Conservation (phyloP, 64 coral and sea anemone species). For the Stichodactyla helianthus region DNA sequence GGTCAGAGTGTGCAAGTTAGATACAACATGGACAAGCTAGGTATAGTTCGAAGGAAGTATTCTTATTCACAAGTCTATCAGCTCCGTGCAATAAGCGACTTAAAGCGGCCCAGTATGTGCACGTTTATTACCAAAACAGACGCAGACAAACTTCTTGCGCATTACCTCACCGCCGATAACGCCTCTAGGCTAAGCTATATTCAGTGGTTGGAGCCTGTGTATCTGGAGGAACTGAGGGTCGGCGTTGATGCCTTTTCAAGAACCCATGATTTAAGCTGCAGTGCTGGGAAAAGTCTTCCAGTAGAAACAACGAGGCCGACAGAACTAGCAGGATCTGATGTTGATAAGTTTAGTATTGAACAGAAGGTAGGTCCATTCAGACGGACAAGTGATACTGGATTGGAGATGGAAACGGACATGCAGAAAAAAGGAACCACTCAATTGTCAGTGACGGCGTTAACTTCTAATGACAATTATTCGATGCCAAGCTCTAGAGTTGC, state of each 20-base stretch:
- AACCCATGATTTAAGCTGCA: not conserved
- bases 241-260: not conserved
- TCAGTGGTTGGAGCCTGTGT: constrained; percentile 56
- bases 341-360: not conserved
- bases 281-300: not conserved
- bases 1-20: constrained; percentile 83
- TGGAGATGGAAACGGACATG: not conserved
- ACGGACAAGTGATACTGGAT: not conserved
- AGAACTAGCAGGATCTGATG: not conserved
- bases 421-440: not conserved
- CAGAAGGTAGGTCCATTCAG: not conserved
- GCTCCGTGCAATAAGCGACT: constrained; percentile 60
- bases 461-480: not conserved
- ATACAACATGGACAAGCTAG: constrained; percentile 77
- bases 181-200: constrained; percentile 41
- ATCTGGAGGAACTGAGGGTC: constrained; percentile 31
- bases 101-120: constrained; percentile 80
- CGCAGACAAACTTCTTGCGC: constrained; percentile 51
- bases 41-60: constrained; percentile 62
- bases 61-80: constrained; percentile 74
- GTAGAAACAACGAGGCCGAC: not conserved
- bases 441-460: not conserved
- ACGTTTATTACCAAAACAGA: constrained; percentile 78
- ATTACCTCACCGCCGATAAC: constrained; percentile 65
- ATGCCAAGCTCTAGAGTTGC: not conserved